These are phyloP conservation scores for Limenitis camilla DNA, from an alignment of 2,888 invertebrate species.

Conservation along the genomic window DNA sequence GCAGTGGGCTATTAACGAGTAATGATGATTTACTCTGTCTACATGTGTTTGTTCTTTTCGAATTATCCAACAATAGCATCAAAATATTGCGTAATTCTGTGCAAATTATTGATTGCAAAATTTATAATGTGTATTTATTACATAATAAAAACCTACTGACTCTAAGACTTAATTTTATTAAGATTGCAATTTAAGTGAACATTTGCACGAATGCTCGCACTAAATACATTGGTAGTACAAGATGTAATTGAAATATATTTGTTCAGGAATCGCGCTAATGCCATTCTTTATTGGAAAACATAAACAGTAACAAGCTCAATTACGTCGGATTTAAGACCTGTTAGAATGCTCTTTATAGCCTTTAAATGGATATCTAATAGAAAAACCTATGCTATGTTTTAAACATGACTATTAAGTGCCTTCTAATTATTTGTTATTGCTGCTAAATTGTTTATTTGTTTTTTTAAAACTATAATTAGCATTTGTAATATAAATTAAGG, in stretches of 20 bases:
- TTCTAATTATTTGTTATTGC: not conserved
- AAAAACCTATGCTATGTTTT: not conserved
- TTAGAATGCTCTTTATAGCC: slow-evolving; percentile 8
- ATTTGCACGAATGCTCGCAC: slow-evolving; percentile 5
- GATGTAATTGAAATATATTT: slow-evolving; percentile 15
- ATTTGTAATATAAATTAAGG: no score
- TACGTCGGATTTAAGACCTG: slow-evolving; percentile 2
- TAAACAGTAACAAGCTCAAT: slow-evolving; percentile 9
- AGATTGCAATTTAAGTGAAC: slow-evolving; percentile 1
- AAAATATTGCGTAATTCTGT: no score
- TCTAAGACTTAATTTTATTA: not conserved
- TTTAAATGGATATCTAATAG: slow-evolving; percentile 5
- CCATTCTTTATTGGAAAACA: slow-evolving; percentile 21
- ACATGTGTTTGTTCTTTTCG: no score
- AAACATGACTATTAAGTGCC: not conserved
- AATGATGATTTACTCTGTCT: no score
- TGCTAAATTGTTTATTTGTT: not conserved
- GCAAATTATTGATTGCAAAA: no score
- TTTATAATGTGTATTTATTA: no score
- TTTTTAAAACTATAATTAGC: no score
- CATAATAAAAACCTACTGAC: no score
- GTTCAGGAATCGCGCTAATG: slow-evolving; percentile 1
- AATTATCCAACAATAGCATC: no score
- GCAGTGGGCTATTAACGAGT: no score
- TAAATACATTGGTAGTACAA: slow-evolving; percentile 18